Percentiles rank a stretch among this genome's conserved stretches.
Conservation (phyloP, 92 coral and sea anemone species). For the Nematostella vectensis region DNA sequence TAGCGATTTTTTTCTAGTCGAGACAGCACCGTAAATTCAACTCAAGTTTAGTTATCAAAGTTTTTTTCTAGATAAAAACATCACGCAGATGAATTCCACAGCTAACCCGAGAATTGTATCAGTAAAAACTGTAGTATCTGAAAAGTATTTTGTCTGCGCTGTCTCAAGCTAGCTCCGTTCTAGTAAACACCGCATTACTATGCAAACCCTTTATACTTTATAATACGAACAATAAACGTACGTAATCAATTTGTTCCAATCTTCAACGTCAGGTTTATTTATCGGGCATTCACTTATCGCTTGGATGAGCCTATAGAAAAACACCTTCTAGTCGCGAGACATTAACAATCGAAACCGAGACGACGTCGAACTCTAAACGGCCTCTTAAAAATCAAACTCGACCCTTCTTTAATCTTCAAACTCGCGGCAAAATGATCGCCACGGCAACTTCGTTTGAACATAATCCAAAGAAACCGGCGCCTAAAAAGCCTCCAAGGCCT, state of each 20-base stretch:
- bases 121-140: no score
- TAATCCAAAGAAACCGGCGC: constrained; percentile 8
- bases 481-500: constrained; percentile 57
- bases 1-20: no score
- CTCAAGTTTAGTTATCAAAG: no score
- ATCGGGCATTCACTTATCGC: constrained; percentile 7
- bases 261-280: constrained; percentile 4
- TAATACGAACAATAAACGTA: constrained; percentile 3
- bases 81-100: no score
- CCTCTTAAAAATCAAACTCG: no score
- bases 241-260: constrained; percentile 10
- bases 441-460: constrained; percentile 11
- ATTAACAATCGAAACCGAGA: constrained; percentile 3
- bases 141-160: background rate
- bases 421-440: no score
- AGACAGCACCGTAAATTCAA: no score
- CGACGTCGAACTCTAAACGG: constrained; percentile 2
- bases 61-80: no score
- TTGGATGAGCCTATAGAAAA: constrained; percentile 25
- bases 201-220: no score
- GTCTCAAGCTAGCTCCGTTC: constrained; percentile 2
- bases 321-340: background rate
- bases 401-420: no score
- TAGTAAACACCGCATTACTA: no score
- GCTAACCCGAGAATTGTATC: no score